phyloP scores from a whole-genome alignment of 2,797 vertebrate species.

The Lacerta agilis region DNA sequence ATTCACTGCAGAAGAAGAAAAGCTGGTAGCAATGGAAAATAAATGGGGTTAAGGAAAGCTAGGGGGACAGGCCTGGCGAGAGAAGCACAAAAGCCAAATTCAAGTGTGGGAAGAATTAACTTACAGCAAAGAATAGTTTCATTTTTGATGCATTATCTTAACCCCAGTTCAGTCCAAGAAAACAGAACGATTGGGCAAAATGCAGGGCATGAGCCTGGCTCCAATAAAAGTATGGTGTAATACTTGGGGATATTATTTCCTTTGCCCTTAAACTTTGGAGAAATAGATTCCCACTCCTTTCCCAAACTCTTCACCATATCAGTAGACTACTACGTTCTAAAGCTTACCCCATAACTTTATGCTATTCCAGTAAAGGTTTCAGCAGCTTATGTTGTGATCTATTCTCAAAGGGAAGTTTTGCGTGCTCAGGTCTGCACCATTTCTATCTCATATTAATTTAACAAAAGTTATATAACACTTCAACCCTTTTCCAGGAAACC shows the following conservation, averaged over 20 bases:
- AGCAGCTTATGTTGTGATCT: background rate
- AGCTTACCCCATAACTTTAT: background rate
- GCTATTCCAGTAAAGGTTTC: background rate
- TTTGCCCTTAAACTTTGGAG: background rate
- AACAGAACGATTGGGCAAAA: conserved; percentile 1
- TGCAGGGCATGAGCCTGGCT: background rate
- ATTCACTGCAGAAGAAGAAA: conserved; percentile 34
- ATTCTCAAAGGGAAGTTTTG: too few relatives aligned
- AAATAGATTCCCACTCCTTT: background rate
- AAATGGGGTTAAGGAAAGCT: conserved; percentile 37
- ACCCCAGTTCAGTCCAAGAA: background rate
- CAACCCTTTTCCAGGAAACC: too few relatives aligned
- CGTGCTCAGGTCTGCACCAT: too few relatives aligned
- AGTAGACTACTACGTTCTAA: background rate
- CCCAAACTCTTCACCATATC: background rate
- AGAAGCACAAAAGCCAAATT: background rate
- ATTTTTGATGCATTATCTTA: background rate
- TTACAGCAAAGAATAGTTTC: background rate
- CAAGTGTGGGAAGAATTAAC: conserved; percentile 9
- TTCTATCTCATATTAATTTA: too few relatives aligned
- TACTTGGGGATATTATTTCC: background rate
- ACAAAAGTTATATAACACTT: too few relatives aligned
- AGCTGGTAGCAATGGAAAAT: conserved; percentile 15
- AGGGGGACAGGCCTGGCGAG: background rate
- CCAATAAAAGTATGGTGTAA: background rate